Evolutionary conservation across 2,888 invertebrate species (phyloP).

Genomic region (Lasiommata megera): DNA sequence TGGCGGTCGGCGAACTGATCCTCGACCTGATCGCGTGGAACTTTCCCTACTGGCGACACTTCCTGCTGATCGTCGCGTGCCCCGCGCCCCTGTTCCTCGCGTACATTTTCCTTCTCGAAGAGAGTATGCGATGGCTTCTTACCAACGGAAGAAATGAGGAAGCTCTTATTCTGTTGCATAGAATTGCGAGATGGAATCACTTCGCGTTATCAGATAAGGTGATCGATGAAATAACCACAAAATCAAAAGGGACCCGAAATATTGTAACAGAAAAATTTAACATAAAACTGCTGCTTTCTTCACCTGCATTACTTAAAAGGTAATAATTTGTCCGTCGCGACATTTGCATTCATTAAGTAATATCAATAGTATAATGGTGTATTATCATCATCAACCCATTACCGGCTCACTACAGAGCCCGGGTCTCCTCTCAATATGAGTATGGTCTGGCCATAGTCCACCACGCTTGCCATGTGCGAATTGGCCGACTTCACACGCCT

Average conservation of each 20-base stretch:
- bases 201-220: conserved; percentile 57
- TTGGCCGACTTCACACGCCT: too few relatives aligned
- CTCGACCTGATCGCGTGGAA: conserved; percentile 83
- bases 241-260: conserved; percentile 12
- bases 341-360: too few relatives aligned
- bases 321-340: conserved; percentile 4
- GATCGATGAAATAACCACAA: conserved; percentile 24
- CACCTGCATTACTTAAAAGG: conserved; percentile 42
- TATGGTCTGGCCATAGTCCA: too few relatives aligned
- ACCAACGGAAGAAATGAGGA: conserved; percentile 77
- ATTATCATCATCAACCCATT: too few relatives aligned
- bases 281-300: conserved; percentile 34
- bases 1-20: conserved; percentile 84
- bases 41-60: conserved; percentile 83
- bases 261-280: conserved; percentile 24
- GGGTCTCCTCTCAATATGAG: too few relatives aligned
- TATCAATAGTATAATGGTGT: too few relatives aligned
- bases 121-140: conserved; percentile 87
- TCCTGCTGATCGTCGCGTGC: conserved; percentile 81
- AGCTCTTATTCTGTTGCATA: conserved; percentile 49
- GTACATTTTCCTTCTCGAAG: conserved; percentile 82
- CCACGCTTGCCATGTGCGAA: too few relatives aligned
- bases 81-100: conserved; percentile 83
- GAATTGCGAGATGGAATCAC: conserved; percentile 84
- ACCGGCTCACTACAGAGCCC: too few relatives aligned